Conservation (phyloP, 53 echinoderm and acorn worm genomes). For the Paracentrotus lividus region DNA sequence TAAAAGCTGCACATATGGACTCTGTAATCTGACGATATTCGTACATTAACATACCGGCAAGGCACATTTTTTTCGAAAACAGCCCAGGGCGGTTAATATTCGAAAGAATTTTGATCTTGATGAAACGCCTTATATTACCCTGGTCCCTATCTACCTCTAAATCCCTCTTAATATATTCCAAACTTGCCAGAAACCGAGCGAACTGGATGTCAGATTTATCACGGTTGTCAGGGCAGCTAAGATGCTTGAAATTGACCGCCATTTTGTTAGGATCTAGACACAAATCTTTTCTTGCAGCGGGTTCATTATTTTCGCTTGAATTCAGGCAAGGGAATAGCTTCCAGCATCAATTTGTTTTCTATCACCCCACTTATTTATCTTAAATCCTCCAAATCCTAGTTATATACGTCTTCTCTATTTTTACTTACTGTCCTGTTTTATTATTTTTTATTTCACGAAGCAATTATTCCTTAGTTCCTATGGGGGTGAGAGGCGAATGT, state of each 20-base stretch:
- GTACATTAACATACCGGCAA: background rate
- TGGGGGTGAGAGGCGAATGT: no score
- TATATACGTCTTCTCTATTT: background rate
- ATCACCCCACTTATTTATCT: conserved; percentile 2
- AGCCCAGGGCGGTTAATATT: conserved; percentile 21
- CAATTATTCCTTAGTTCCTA: no score
- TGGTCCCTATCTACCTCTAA: background rate
- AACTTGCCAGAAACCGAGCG: conserved; percentile 30
- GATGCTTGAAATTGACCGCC: conserved; percentile 50
- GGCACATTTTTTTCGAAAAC: background rate
- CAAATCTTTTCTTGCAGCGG: background rate
- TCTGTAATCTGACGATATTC: background rate
- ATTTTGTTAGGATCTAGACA: conserved; percentile 44
- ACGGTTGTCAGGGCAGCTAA: conserved; percentile 46
- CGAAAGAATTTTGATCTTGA: background rate
- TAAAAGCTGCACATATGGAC: background rate
- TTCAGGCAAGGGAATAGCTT: background rate
- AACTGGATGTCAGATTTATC: conserved; percentile 24
- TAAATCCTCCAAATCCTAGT: background rate
- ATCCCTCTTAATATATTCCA: background rate
- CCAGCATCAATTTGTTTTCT: background rate
- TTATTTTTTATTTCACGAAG: no score
- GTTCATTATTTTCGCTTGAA: background rate
- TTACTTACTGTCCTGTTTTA: background rate
- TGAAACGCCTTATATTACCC: background rate